Evolutionary conservation across 2,797 vertebrate species (phyloP).

Genomic region (Syngnathus acus): DNA sequence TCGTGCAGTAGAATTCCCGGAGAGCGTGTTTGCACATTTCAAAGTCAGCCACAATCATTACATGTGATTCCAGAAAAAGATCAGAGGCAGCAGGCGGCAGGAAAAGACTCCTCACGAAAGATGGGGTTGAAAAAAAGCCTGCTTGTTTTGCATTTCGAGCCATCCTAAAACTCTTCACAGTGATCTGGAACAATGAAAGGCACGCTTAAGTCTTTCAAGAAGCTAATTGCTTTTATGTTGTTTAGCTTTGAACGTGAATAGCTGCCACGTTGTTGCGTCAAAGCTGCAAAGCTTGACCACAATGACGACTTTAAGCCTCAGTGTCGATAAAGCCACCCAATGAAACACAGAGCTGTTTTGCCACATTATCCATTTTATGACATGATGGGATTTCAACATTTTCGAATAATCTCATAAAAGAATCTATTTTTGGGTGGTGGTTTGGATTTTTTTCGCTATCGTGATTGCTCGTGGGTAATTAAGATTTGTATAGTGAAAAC

Average conservation of each 20-base stretch:
- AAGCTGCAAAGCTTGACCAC: not conserved
- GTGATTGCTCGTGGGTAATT: constrained; percentile 71
- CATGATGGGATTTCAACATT: constrained; percentile 9
- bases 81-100: constrained; percentile 48
- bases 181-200: constrained; percentile 3
- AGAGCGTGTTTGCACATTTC: constrained; percentile 60
- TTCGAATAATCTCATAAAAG: constrained; percentile 60
- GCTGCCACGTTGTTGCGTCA: not conserved
- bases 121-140: constrained; percentile 36
- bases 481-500: constrained; percentile 63
- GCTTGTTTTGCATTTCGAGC: constrained; percentile 32
- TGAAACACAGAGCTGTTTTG: constrained; percentile 42
- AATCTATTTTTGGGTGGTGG: constrained; percentile 67
- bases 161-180: not conserved
- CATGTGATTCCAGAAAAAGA: constrained; percentile 66
- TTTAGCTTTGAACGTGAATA: not conserved
- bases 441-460: constrained; percentile 55
- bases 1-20: constrained; percentile 33
- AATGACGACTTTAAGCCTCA: not conserved
- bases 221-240: not conserved
- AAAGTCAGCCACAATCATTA: constrained; percentile 63
- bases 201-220: not conserved
- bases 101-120: constrained; percentile 45
- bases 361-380: not conserved
- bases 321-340: constrained; percentile 29